phyloP scores from a whole-genome alignment of 1,140 invertebrate genomes.

The Lepidurus apus region DNA sequence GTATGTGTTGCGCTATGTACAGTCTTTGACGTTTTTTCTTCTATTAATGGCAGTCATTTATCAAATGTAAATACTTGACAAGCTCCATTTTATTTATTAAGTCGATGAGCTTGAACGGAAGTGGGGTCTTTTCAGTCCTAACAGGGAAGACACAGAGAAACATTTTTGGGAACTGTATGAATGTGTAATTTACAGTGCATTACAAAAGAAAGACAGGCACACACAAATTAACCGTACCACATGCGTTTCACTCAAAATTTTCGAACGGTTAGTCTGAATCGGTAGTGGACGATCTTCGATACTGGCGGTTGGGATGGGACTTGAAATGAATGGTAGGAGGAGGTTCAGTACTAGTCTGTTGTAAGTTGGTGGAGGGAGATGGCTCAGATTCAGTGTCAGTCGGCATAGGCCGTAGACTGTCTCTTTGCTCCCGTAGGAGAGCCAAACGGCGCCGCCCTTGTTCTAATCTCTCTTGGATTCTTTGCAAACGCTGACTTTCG shows the following conservation, averaged over 20 bases:
- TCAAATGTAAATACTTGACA: background rate
- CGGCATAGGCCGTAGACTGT: background rate
- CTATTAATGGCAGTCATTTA: background rate
- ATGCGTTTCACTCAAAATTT: background rate
- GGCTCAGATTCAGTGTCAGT: background rate
- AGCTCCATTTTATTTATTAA: constrained; percentile 4
- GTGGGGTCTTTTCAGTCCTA: background rate
- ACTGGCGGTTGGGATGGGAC: background rate
- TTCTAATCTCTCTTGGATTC: background rate
- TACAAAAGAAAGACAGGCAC: background rate
- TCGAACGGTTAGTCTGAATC: background rate
- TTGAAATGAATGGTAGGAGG: background rate
- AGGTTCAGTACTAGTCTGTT: background rate
- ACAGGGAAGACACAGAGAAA: background rate
- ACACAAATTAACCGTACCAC: background rate
- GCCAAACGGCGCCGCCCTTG: background rate
- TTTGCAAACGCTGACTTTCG: background rate
- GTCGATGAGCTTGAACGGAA: background rate
- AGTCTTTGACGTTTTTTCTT: background rate
- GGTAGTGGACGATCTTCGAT: constrained; percentile 2
- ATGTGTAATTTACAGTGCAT: constrained; percentile 15
- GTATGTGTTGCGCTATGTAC: background rate
- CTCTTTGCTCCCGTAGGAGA: background rate
- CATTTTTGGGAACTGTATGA: background rate
- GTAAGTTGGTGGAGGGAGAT: background rate